phyloP scores from a whole-genome alignment of 2,888 invertebrate genomes.

The Cloeon dipterum region DNA sequence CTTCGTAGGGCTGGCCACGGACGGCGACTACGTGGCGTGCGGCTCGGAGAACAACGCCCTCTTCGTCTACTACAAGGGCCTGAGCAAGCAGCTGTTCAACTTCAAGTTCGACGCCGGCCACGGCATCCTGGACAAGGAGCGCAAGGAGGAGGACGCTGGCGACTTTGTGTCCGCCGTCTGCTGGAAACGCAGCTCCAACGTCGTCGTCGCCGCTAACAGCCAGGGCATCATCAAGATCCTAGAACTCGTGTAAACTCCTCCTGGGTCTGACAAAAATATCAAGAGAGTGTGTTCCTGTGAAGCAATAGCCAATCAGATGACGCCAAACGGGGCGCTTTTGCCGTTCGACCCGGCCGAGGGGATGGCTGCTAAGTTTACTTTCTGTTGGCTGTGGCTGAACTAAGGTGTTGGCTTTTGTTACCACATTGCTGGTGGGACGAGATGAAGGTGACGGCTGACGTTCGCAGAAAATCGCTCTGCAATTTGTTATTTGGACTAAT shows the following conservation, averaged over 20 bases:
- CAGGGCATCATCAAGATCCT: conserved; percentile 81
- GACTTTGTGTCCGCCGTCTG: conserved; percentile 93
- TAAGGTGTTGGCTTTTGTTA: no score
- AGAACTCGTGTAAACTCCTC: conserved; percentile 34
- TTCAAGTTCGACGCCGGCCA: conserved; percentile 69
- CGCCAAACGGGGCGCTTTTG: no score
- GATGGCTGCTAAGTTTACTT: no score
- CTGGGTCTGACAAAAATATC: background rate
- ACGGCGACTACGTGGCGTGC: conserved; percentile 80
- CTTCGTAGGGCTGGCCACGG: conserved; percentile 82
- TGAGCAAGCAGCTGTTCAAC: conserved; percentile 64
- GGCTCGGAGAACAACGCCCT: conserved; percentile 88
- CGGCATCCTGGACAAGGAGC: conserved; percentile 49
- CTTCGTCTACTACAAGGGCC: conserved; percentile 75
- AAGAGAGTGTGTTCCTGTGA: no score
- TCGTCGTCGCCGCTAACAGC: conserved; percentile 80
- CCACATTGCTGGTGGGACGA: no score
- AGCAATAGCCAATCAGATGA: no score
- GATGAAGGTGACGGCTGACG: no score
- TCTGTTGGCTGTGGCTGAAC: no score
- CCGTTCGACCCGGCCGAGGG: no score
- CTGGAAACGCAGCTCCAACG: conserved; percentile 67
- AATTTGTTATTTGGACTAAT: no score
- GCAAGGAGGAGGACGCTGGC: conserved; percentile 62
- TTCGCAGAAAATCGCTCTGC: no score